Conservation (phyloP, 2,113 vertebrate species). For the Cairina moschata region DNA sequence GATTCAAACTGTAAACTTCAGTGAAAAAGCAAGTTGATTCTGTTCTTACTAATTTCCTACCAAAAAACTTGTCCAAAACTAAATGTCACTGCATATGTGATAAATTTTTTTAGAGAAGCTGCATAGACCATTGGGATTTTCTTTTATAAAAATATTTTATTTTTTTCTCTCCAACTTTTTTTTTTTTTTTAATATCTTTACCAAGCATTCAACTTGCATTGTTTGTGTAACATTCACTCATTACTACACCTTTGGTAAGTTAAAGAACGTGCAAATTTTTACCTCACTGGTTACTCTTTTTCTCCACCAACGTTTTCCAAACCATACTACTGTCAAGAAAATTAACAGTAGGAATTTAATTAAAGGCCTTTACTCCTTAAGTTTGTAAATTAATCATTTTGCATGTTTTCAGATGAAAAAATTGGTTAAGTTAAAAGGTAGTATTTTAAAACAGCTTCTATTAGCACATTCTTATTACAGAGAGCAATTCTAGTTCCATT, state of each 20-base stretch:
- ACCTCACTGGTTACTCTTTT: background rate
- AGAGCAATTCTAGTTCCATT: background rate
- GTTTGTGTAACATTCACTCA: background rate
- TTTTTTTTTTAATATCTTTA: background rate
- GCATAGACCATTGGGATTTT: background rate
- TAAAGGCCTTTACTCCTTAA: background rate
- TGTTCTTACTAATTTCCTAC: background rate
- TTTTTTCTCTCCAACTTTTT: background rate
- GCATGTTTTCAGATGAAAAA: background rate
- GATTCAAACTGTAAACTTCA: background rate
- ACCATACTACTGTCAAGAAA: background rate
- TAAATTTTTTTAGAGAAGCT: background rate
- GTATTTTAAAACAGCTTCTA: background rate
- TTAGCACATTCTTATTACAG: background rate
- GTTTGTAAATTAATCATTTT: background rate
- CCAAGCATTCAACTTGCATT: background rate
- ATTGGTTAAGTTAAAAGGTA: background rate
- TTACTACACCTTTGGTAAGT: background rate
- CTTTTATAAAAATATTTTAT: background rate
- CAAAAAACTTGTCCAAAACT: background rate
- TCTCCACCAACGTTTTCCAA: background rate
- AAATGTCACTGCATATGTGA: background rate
- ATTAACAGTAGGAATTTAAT: background rate
- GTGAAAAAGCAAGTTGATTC: background rate
- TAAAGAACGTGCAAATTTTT: background rate